Evolutionary conservation across 1,140 invertebrate species (phyloP), one percentile per base, ranked within the genome.

Genomic region (Brachionus rotundiformis): DNA sequence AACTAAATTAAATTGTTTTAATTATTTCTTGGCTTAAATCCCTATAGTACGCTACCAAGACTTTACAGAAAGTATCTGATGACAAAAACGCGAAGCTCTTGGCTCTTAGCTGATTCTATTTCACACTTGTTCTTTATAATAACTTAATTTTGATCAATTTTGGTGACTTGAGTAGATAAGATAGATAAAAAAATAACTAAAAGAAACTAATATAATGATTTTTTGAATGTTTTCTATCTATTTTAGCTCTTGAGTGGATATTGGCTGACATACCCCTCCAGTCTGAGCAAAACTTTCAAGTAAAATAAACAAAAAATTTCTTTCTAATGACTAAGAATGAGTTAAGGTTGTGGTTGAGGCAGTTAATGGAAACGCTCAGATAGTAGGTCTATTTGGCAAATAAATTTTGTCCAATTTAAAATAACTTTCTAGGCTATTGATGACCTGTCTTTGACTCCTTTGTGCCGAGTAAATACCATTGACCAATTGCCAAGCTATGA

Each of bases 391-490:
- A 65, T 1, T 63, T 63, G 19, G 13, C 19, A 59, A 59, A 59
- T 59, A n/a, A 29, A 63, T 63, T n/a, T 13, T 2, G 2, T n/a
- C 25, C 25, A 29, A 63, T 13, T 10, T 63, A n/a, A 29, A 27
- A 25, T 44, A 13, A 25, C 27, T 77, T 11, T 77, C 19, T 11
- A 77, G 75, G 49, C 44, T 16, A 85, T 89, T 61, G 88, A 88
- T 83, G 88, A 89, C 65, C 82, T 88, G 5, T 83, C 84, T 3
- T 86, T 87, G 47, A 84, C 85, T 3, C 84, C 85, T 11, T 85
- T 81, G 13, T 83, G 83, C 25, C 73, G 11, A 16, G 31, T 79
- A 1, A 79, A 79, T 23, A 33, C 76, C 4, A 23, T 36, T 25
- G 76, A 79, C 16, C 29, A 59, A 31, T 19, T 79, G 23, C 47